phyloP scores from a whole-genome alignment of 2,797 vertebrate species.

The Enteromius viviparus region DNA sequence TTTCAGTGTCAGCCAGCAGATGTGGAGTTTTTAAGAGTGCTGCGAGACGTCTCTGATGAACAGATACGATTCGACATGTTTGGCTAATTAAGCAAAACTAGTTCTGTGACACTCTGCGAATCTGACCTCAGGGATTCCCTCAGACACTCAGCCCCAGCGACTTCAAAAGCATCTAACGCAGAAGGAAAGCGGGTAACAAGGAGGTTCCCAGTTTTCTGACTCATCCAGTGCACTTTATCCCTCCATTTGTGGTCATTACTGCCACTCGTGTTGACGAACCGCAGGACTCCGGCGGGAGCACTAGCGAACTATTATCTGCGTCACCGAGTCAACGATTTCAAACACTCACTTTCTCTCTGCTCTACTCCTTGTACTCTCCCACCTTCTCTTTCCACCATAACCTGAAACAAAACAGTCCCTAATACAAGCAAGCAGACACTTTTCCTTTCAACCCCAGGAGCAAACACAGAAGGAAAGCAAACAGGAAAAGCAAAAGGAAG shows the following conservation, averaged over 20 bases:
- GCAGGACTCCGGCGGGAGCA: constrained; percentile 34
- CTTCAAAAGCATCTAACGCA: constrained; percentile 32
- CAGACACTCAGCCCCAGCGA: not conserved
- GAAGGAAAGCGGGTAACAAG: constrained; percentile 15
- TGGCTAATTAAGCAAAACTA: not conserved
- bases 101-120: not conserved
- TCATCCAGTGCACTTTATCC: constrained; percentile 53
- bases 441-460: not conserved
- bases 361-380: constrained; percentile 2
- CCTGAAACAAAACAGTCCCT: not conserved
- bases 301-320: constrained; percentile 20
- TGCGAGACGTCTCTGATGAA: not conserved
- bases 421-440: not conserved
- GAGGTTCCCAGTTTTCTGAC: constrained; percentile 54
- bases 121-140: constrained; percentile 30
- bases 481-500: constrained; percentile 19
- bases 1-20: not conserved
- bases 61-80: not conserved
- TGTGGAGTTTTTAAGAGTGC: not conserved
- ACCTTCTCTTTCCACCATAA: not conserved
- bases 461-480: not conserved
- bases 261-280: constrained; percentile 42
- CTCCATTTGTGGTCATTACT: constrained; percentile 57
- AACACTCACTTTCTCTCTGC: constrained; percentile 28
- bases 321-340: constrained; percentile 9